Conservation (phyloP, 2,888 invertebrate genomes). For the Drosophila neutralis region DNA sequence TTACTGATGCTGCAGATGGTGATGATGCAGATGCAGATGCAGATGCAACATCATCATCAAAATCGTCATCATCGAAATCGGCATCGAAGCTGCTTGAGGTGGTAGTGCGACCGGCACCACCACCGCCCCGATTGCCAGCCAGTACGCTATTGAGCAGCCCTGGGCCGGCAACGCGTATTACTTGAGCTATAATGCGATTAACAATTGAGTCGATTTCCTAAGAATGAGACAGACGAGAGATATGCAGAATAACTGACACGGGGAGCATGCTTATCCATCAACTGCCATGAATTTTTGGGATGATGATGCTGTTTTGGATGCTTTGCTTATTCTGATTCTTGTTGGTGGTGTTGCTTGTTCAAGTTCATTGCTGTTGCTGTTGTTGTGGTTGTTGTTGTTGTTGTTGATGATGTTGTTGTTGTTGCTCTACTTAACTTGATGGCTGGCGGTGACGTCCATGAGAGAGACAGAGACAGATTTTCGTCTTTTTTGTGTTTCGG, state of each 20-base stretch:
- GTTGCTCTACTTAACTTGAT: constrained; percentile 23
- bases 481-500: constrained; percentile 12
- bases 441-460: constrained; percentile 27
- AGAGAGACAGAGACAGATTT: constrained; percentile 32
- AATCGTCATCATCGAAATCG: constrained; percentile 82
- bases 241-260: constrained; percentile 46
- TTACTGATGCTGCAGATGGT: constrained; percentile 1
- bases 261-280: constrained; percentile 6
- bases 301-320: constrained; percentile 21
- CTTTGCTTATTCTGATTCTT: constrained; percentile 2
- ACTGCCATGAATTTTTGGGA: constrained; percentile 28
- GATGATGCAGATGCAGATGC: constrained; percentile 9
- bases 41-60: constrained; percentile 38
- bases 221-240: constrained; percentile 43
- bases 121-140: constrained; percentile 74
- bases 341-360: constrained; percentile 1
- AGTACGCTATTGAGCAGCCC: constrained; percentile 86
- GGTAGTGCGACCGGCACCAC: constrained; percentile 45
- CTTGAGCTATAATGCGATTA: constrained; percentile 84
- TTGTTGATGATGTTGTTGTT: constrained; percentile 7
- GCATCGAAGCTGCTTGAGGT: constrained; percentile 85
- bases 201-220: constrained; percentile 85
- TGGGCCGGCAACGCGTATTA: constrained; percentile 92
- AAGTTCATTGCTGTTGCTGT: constrained; percentile 8
- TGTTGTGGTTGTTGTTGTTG: neutral